Evolutionary conservation across 2,113 vertebrate genomes (phyloP).

Genomic region (Crypturellus undulatus): DNA sequence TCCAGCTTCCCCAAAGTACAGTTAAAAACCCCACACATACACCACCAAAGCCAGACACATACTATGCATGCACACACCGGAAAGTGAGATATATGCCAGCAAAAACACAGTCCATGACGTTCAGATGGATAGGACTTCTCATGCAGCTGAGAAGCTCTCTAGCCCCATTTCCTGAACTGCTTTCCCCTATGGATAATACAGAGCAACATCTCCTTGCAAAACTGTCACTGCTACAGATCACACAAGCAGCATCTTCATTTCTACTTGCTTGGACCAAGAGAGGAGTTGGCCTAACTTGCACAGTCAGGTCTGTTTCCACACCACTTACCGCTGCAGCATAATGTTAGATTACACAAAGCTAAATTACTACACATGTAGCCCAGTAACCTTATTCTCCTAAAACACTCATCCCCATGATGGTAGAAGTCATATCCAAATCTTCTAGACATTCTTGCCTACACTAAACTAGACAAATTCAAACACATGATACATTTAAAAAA

Average conservation of each 20-base stretch:
- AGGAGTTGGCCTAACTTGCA: not conserved
- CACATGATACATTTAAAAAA: not conserved
- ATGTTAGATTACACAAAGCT: not conserved
- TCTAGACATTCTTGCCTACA: not conserved
- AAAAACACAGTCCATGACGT: not conserved
- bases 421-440: not conserved
- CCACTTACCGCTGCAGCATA: not conserved
- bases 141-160: not conserved
- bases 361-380: not conserved
- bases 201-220: not conserved
- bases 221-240: not conserved
- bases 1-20: not conserved
- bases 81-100: not conserved
- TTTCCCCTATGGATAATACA: not conserved
- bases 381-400: not conserved
- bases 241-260: not conserved
- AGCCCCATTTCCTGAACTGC: not conserved
- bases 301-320: not conserved
- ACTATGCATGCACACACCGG: not conserved
- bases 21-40: not conserved
- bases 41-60: not conserved
- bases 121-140: not conserved
- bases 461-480: not conserved
- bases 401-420: not conserved
- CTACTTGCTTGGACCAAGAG: not conserved